A percentile compares a stretch with the other conserved stretches of the same genome.
Evolutionary conservation across 2,113 vertebrate species (phyloP).

Genomic region (Gopherus flavomarginatus): DNA sequence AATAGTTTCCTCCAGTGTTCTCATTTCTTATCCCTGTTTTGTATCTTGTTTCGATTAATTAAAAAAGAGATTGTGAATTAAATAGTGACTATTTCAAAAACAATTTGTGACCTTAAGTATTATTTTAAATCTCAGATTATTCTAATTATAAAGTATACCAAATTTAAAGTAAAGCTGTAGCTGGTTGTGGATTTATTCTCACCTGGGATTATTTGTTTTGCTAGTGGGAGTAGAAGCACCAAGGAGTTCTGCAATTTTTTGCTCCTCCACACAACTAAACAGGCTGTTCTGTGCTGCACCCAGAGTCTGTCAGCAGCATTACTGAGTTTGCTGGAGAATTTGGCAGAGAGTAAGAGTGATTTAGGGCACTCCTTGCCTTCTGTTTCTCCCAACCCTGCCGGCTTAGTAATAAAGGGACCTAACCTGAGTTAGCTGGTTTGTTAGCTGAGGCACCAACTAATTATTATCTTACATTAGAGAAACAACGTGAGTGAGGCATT

Average conservation of each 20-base stretch:
- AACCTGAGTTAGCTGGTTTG: not conserved
- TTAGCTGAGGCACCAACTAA: not conserved
- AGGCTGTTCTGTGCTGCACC: not conserved
- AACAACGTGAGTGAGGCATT: not conserved
- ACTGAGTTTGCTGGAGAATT: not conserved
- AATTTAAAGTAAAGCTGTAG: not conserved
- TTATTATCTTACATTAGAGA: slow-evolving; percentile 17
- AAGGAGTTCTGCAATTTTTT: not conserved
- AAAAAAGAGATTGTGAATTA: not conserved
- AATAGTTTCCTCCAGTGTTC: not conserved
- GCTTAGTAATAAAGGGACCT: not conserved
- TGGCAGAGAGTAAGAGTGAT: not conserved
- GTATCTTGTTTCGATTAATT: not conserved
- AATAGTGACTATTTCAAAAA: not conserved
- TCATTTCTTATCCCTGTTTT: not conserved
- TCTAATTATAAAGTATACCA: not conserved
- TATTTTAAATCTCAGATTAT: not conserved
- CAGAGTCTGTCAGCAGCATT: not conserved
- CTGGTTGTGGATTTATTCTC: not conserved
- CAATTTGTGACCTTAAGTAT: not conserved
- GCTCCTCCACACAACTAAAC: not conserved
- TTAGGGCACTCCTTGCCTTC: not conserved
- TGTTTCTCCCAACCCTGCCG: not conserved
- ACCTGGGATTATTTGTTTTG: not conserved
- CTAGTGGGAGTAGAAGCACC: not conserved